phyloP scores from a whole-genome alignment of 1,140 invertebrate genomes.

The Drosophila parvula region DNA sequence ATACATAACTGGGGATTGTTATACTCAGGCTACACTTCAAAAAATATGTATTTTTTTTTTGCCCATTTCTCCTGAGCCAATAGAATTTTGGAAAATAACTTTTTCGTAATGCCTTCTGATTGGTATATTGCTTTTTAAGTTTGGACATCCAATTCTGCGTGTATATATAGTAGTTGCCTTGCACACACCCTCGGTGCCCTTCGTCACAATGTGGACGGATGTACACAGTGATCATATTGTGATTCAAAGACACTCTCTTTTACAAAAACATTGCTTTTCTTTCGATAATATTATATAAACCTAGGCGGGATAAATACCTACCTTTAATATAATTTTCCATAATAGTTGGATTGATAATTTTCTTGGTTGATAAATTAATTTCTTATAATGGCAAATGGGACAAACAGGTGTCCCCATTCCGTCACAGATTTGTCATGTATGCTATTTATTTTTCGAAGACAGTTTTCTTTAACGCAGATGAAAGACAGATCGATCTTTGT shows the following conservation, averaged over 20 bases:
- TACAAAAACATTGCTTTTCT: not conserved
- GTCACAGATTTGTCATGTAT: not conserved
- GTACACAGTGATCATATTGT: not conserved
- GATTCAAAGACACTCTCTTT: not conserved
- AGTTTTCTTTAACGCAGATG: not conserved
- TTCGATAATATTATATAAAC: not conserved
- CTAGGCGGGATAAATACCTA: too few species aligned
- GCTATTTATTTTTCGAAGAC: not conserved
- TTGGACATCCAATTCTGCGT: too few species aligned
- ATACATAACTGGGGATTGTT: too few species aligned
- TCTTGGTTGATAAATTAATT: not conserved
- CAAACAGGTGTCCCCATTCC: not conserved
- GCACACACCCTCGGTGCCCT: too few species aligned
- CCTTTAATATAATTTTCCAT: not conserved
- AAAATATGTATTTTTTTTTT: too few species aligned
- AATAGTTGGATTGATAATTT: not conserved
- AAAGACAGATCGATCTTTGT: slow-evolving; percentile 1
- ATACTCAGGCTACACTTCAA: too few species aligned
- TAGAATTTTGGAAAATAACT: too few species aligned
- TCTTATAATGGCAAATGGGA: not conserved
- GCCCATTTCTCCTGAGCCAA: too few species aligned
- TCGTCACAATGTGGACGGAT: too few species aligned
- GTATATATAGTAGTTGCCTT: too few species aligned
- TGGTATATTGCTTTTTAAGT: too few species aligned
- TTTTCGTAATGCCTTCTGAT: too few species aligned